phyloP scores from a whole-genome alignment of 1,140 invertebrate genomes.

The Eupristina koningsbergeri region DNA sequence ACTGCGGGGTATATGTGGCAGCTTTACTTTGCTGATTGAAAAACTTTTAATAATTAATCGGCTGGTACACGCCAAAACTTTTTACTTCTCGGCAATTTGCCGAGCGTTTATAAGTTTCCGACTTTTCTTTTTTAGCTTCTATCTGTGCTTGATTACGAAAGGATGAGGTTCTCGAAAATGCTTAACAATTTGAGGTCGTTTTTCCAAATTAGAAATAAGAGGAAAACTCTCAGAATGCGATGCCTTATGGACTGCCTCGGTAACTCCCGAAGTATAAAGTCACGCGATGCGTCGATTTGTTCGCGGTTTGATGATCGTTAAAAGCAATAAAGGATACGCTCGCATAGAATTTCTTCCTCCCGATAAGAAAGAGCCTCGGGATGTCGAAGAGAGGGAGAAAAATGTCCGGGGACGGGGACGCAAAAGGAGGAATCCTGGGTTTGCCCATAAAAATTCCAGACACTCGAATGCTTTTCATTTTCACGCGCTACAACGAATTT shows the following conservation, averaged over 20 bases:
- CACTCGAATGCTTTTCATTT: constrained; percentile 37
- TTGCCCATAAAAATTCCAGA: neutral
- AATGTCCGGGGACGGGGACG: neutral
- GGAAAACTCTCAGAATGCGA: neutral
- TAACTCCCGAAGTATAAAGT: neutral
- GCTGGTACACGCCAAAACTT: neutral
- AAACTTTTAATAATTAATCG: constrained; percentile 2
- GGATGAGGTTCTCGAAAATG: neutral
- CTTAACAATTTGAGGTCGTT: neutral
- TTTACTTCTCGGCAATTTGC: neutral
- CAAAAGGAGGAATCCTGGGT: no score
- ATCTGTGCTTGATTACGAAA: no score
- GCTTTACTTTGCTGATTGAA: neutral
- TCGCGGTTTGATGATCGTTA: no score
- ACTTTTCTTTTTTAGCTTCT: no score
- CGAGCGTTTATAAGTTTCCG: no score
- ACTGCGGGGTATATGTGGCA: no score
- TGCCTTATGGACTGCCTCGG: neutral
- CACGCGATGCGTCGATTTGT: no score
- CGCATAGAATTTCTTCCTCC: neutral
- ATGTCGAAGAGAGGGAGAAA: neutral
- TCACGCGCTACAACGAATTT: constrained; percentile 48
- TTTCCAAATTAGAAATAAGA: neutral
- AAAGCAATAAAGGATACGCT: neutral
- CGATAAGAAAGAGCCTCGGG: no score